Base-by-base conservation (phyloP, 2,888 invertebrate species). In the Chirona hameri region DNA sequence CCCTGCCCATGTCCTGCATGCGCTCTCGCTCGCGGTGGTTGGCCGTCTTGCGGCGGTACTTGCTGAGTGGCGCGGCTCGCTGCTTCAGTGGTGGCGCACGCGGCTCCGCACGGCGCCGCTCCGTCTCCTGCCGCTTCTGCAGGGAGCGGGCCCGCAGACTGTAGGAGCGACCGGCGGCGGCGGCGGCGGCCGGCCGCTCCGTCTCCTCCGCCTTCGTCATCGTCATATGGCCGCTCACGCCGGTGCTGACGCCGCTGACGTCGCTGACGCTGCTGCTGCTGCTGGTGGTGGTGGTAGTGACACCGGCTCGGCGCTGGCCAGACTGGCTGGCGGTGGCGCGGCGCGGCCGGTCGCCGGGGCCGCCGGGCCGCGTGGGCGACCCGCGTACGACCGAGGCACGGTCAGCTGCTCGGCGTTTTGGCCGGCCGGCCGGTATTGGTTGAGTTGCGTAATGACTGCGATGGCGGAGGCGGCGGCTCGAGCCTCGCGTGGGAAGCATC, bases 1-100 rank as follows among this genome's bases (percentile, higher is more conserved):
- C 96, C 84, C 92, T 91, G 89, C 96, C 96, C 86, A 97, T 96
- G 88, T 96, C 96, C 81, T 94, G 90, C 96, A 96, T 96, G 83
- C 96, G 91, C 85, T 93, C 93, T 55, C 96, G 89, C 87, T 97
- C 96, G 57, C 96, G 89, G 0, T 95, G 95, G 89, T 96, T 97
- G 24, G 96, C 96, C 0, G 95, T 95, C 90, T 95, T 95, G 86
- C 96, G 91, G 48, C 96, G 90, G 89, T 96, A 96, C 88, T 96
- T 96, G 90, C 95, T 95, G 86, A 96, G 90, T 14, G 92, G 92
- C 27, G 90, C 88, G 5, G 89, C 93, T 89, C 87, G 90, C 85
- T 87, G 87, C 86, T 89, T 90, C 82, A 86, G 86, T 69, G 84
- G 83, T 2, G 83, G 84, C 81, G 86, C 86, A 81, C 85, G 83